Conservation (phyloP, 2,113 vertebrate species). For the Cavia porcellus region DNA sequence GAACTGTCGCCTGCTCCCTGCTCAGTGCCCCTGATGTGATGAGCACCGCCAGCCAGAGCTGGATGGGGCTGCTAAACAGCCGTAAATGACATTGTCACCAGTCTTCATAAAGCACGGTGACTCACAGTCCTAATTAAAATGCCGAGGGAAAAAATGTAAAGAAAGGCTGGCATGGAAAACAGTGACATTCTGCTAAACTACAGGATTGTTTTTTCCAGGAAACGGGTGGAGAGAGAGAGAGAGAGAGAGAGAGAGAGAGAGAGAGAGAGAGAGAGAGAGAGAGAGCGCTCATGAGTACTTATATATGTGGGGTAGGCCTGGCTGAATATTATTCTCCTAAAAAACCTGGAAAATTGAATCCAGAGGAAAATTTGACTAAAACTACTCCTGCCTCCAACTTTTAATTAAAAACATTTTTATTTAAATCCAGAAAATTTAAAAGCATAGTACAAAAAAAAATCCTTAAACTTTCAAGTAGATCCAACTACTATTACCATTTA, state of each 20-base stretch:
- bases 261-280: too few relatives aligned
- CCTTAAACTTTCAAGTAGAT: neutral
- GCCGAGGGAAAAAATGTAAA: constrained; percentile 69
- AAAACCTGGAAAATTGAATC: neutral
- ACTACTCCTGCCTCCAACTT: neutral
- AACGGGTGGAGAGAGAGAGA: neutral
- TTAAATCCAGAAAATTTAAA: neutral
- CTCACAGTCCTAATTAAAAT: constrained; percentile 80
- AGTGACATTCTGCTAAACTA: constrained; percentile 67
- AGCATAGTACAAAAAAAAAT: neutral
- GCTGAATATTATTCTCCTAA: neutral
- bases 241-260: neutral
- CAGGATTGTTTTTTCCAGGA: constrained; percentile 72
- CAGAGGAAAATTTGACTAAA: constrained; percentile 36
- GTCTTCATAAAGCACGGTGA: constrained; percentile 77
- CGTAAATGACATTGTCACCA: constrained; percentile 77
- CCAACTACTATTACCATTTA: neutral
- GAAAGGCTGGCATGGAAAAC: constrained; percentile 67
- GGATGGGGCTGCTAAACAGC: constrained; percentile 73
- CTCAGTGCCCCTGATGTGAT: constrained; percentile 63
- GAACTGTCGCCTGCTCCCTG: neutral
- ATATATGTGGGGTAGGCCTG: neutral
- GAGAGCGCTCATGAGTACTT: neutral
- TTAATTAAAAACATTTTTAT: constrained; percentile 25
- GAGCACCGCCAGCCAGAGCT: constrained; percentile 59